Evolutionary conservation across 1,140 invertebrate genomes (phyloP).

Genomic region (Diprion similis): DNA sequence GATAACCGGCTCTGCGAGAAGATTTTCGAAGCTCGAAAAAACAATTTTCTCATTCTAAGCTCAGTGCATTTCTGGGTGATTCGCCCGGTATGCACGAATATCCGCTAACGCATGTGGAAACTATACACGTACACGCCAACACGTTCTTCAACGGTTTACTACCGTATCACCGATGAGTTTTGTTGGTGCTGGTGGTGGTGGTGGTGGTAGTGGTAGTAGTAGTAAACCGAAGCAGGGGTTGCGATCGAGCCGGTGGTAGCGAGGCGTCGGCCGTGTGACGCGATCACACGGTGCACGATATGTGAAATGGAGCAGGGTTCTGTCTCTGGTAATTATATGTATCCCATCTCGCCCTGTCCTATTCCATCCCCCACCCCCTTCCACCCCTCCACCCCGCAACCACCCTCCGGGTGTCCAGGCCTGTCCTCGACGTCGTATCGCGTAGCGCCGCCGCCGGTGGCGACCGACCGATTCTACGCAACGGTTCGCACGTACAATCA

Average conservation of each 20-base stretch:
- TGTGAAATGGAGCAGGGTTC: conserved; percentile 59
- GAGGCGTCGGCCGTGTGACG: conserved; percentile 57
- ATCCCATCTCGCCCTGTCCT: conserved; percentile 47
- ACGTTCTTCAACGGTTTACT: background rate
- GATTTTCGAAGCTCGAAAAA: too few relatives aligned
- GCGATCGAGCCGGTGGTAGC: conserved; percentile 22
- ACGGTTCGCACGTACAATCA: background rate
- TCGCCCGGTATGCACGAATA: background rate
- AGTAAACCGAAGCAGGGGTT: background rate
- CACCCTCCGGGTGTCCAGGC: background rate
- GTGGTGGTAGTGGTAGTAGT: too few relatives aligned
- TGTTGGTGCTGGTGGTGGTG: too few relatives aligned
- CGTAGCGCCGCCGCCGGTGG: background rate
- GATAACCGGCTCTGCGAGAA: too few relatives aligned
- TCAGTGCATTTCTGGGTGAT: background rate
- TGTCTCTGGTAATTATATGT: conserved; percentile 57
- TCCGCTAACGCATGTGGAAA: background rate
- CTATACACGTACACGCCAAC: background rate
- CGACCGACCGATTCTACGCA: conserved; percentile 20
- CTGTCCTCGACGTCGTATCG: background rate
- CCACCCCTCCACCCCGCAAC: background rate
- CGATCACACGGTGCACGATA: conserved; percentile 59
- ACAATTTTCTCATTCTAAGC: too few relatives aligned
- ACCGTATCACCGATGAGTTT: background rate
- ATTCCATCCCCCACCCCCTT: conserved; percentile 23